These are phyloP conservation scores for Rhabdomys dilectus DNA, from an alignment of 2,113 vertebrate genomes.

Conservation along the genomic window DNA sequence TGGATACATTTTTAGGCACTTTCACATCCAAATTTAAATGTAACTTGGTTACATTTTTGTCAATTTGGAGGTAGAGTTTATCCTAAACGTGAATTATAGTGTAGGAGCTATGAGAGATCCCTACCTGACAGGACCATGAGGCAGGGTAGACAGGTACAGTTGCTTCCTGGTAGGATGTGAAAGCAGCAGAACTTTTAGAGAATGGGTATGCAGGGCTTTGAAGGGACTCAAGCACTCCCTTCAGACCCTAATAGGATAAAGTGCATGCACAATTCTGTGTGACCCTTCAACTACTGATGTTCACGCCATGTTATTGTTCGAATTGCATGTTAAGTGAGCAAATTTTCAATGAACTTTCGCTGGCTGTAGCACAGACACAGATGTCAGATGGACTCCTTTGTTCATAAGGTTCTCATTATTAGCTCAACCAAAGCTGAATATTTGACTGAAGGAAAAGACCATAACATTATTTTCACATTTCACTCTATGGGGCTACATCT, in stretches of 20 bases:
- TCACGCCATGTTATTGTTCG: conserved; percentile 87
- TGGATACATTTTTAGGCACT: background rate
- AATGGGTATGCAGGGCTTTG: too few species aligned
- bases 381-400: conserved; percentile 89
- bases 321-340: conserved; percentile 88
- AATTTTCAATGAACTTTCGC: conserved; percentile 89
- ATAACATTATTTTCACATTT: conserved; percentile 92
- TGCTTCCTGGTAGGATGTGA: background rate
- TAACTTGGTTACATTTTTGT: background rate
- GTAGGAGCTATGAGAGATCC: background rate
- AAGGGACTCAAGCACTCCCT: conserved; percentile 76
- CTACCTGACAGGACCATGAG: background rate
- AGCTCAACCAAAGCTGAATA: conserved; percentile 88
- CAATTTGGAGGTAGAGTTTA: background rate
- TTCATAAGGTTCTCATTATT: conserved; percentile 95
- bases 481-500: conserved; percentile 88
- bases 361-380: conserved; percentile 89
- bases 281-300: conserved; percentile 86
- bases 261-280: conserved; percentile 85
- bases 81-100: background rate
- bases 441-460: conserved; percentile 91
- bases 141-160: background rate
- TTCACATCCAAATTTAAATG: background rate
- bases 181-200: conserved; percentile 51
- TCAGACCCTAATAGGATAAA: conserved; percentile 86